These are phyloP conservation scores for Strigamia maritima DNA, from an alignment of 2,888 invertebrate species.

Conservation along the genomic window DNA sequence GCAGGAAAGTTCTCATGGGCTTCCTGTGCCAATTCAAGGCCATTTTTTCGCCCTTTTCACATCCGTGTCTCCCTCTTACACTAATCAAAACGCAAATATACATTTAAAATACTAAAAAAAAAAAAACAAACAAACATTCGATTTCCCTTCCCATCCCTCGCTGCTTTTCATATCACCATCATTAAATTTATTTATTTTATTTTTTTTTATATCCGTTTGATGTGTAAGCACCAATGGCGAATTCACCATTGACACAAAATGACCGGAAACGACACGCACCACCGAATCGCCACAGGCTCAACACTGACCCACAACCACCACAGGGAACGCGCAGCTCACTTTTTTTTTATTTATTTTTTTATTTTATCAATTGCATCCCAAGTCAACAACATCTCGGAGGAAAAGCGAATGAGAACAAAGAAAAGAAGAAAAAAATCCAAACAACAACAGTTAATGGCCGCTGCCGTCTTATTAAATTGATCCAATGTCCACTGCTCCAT, in stretches of 20 bases:
- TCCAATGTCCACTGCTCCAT: not conserved
- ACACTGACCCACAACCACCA: conserved; percentile 27
- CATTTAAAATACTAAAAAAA: not conserved
- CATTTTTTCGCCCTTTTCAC: conserved; percentile 31
- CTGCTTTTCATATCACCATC: not conserved
- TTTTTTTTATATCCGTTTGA: conserved; percentile 26
- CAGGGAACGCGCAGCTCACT: conserved; percentile 10
- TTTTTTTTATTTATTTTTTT: conserved; percentile 17
- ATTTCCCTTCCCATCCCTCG: conserved; percentile 21
- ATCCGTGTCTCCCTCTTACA: conserved; percentile 20
- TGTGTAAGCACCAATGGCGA: conserved; percentile 23
- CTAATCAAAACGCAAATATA: conserved; percentile 22
- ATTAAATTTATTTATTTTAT: conserved; percentile 30
- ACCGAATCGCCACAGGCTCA: conserved; percentile 31
- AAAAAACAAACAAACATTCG: not conserved
- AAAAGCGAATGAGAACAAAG: conserved; percentile 30
- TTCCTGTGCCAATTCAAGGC: conserved; percentile 25
- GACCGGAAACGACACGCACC: conserved; percentile 31
- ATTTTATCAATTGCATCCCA: conserved; percentile 18
- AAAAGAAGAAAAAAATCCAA: not conserved
- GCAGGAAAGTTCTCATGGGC: conserved; percentile 34
- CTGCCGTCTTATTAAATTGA: conserved; percentile 21
- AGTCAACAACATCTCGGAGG: conserved; percentile 34
- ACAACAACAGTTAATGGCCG: conserved; percentile 11
- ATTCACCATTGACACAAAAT: conserved; percentile 30